Evolutionary conservation across 2,113 vertebrate species (phyloP).

Genomic region (Vimba vimba): DNA sequence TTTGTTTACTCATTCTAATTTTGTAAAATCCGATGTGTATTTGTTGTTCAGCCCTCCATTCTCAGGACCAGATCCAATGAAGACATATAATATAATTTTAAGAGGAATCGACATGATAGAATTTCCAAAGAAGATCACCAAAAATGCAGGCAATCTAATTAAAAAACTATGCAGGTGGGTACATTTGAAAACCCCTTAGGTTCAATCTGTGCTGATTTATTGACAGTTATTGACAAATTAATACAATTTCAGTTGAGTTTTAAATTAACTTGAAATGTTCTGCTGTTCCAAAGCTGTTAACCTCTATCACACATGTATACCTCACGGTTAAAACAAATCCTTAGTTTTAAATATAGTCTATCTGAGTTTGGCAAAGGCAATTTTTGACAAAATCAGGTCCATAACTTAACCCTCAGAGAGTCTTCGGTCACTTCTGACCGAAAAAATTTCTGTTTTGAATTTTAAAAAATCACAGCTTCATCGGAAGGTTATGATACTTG

Average conservation of each 20-base stretch:
- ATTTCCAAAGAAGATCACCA: conserved; percentile 98
- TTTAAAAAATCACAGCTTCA: too few relatives aligned
- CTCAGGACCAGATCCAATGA: conserved; percentile 97
- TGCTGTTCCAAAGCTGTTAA: not conserved
- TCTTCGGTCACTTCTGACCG: too few relatives aligned
- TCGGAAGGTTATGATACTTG: too few relatives aligned
- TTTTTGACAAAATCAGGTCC: not conserved
- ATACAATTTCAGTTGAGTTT: not conserved
- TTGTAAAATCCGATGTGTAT: not conserved
- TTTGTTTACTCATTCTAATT: not conserved
- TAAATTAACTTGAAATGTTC: not conserved
- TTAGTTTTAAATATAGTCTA: not conserved
- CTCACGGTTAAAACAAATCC: not conserved
- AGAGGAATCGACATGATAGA: conserved; percentile 98
- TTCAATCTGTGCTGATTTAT: not conserved
- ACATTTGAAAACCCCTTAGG: not conserved
- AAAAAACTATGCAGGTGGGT: conserved; percentile 98
- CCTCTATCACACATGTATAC: not conserved
- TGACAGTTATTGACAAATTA: not conserved
- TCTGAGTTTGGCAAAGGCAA: not conserved
- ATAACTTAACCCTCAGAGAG: too few relatives aligned
- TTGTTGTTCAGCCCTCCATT: conserved; percentile 86
- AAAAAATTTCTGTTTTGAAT: too few relatives aligned
- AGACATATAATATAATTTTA: conserved; percentile 96
- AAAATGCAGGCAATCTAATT: conserved; percentile 96